A percentile compares a stretch with the other conserved stretches of the same genome.
Conservation (phyloP, 2,797 vertebrate genomes). For the Sparus aurata region DNA sequence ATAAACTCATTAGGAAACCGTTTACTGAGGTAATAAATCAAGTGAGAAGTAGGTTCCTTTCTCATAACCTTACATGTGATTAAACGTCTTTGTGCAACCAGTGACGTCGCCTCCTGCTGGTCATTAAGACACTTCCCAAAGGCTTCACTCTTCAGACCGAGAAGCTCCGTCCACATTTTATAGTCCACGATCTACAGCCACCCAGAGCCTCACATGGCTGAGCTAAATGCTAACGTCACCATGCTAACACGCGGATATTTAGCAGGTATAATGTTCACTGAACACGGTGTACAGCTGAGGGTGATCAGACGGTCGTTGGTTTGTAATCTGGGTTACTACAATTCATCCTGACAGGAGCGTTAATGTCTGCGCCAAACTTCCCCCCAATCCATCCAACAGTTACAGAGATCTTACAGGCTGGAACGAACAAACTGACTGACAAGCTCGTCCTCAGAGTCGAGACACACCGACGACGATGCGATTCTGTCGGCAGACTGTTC, state of each 20-base stretch:
- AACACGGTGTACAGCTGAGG: background rate
- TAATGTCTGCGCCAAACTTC: background rate
- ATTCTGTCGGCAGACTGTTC: too few relatives aligned
- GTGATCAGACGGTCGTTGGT: background rate
- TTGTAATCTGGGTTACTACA: background rate
- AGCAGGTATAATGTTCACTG: background rate
- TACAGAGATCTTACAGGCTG: background rate
- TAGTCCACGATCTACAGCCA: background rate
- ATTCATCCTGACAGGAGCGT: background rate
- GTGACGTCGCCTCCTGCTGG: too few relatives aligned
- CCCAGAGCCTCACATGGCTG: background rate
- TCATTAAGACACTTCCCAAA: too few relatives aligned
- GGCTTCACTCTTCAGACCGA: too few relatives aligned
- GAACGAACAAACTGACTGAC: background rate
- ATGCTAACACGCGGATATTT: background rate
- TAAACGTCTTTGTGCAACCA: too few relatives aligned
- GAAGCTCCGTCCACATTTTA: too few relatives aligned
- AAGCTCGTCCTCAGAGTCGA: background rate
- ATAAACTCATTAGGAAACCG: too few relatives aligned
- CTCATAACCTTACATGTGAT: too few relatives aligned
- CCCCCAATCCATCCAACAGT: background rate
- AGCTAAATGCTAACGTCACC: slow-evolving; percentile 3
- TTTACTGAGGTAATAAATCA: too few relatives aligned
- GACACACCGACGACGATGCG: background rate
- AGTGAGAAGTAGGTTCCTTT: too few relatives aligned